Percentiles rank a stretch among this genome's conserved stretches.
phyloP scores from a whole-genome alignment of 1,140 invertebrate species.

The Aleiodes sp. region DNA sequence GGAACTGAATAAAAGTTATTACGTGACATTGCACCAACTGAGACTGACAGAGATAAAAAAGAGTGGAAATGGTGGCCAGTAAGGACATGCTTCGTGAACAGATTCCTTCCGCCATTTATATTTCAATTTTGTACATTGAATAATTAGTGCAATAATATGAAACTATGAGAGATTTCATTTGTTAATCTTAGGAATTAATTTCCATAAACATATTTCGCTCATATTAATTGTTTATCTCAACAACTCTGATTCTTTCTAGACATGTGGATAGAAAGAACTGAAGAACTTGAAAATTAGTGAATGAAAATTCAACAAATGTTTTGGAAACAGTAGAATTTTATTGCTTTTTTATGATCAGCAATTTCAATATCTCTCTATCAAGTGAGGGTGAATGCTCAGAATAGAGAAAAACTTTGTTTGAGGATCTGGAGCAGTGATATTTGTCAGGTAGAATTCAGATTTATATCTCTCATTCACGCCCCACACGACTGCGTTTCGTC shows the following conservation, averaged over 20 bases:
- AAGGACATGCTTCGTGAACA: background rate
- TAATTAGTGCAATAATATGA: background rate
- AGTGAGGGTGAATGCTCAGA: background rate
- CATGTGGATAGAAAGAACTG: background rate
- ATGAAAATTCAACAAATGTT: background rate
- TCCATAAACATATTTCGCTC: too few relatives aligned
- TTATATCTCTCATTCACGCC: constrained; percentile 3
- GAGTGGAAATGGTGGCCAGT: background rate
- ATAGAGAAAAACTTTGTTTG: background rate
- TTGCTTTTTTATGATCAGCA: background rate
- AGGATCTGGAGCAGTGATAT: constrained; percentile 2
- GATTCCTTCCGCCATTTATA: background rate
- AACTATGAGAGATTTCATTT: too few relatives aligned
- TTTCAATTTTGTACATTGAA: too few relatives aligned
- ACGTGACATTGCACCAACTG: background rate
- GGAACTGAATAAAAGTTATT: background rate
- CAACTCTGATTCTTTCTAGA: background rate
- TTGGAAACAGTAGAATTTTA: background rate
- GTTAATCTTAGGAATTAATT: too few relatives aligned
- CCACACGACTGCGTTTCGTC: background rate
- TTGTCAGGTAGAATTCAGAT: background rate
- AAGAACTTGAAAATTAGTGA: background rate
- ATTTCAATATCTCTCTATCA: background rate
- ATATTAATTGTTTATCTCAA: too few relatives aligned
- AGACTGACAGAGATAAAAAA: background rate